These are phyloP conservation scores for Cyaniris semiargus DNA, from an alignment of 2,888 invertebrate genomes.

Conservation along the genomic window DNA sequence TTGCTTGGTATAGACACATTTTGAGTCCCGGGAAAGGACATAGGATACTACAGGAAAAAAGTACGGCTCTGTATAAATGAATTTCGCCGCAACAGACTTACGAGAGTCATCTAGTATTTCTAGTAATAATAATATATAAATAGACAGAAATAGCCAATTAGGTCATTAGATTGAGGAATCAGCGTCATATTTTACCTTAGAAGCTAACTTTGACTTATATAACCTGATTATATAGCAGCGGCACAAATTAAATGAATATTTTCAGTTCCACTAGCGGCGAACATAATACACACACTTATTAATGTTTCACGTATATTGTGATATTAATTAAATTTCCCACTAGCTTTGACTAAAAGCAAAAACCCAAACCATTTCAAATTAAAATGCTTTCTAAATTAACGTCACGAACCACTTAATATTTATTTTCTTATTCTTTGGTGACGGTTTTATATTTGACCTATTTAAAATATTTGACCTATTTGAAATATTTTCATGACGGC, in stretches of 20 bases:
- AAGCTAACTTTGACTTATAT: neutral
- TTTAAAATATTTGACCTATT: neutral
- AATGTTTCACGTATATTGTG: neutral
- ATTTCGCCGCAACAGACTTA: too few species aligned
- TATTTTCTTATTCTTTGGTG: neutral
- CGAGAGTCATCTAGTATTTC: too few species aligned
- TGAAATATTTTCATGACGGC: neutral
- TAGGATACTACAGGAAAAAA: too few species aligned
- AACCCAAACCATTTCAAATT: neutral
- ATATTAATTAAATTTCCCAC: constrained; percentile 28
- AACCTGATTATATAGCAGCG: neutral
- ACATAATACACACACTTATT: neutral
- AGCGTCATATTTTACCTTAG: neutral
- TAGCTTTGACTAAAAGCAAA: constrained; percentile 17
- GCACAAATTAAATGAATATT: neutral
- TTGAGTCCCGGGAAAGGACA: too few species aligned
- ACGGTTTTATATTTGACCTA: neutral
- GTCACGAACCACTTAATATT: neutral
- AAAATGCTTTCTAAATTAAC: constrained; percentile 18
- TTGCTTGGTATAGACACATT: too few species aligned
- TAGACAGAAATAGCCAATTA: too few species aligned
- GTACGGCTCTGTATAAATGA: too few species aligned
- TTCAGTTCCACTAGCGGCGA: neutral
- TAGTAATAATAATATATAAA: too few species aligned
- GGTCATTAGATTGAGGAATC: too few species aligned